Evolutionary conservation across 2,888 invertebrate genomes (phyloP), one percentile per base, ranked within the genome.

Genomic region (Elegia similella): DNA sequence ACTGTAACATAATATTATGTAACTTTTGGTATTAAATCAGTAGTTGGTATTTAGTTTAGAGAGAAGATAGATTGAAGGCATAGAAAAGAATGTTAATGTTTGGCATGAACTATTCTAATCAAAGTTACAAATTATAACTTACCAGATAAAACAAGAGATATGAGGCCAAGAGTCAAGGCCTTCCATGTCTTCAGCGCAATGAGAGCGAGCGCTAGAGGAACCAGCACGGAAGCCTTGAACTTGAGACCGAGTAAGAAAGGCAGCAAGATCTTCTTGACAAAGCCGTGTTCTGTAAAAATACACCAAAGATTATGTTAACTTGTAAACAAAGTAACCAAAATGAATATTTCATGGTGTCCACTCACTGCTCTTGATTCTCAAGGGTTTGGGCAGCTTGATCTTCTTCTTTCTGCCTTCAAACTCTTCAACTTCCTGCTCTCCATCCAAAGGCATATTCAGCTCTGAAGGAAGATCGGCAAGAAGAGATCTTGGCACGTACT

Each of bases 171-270:
- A 7, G 97, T 97, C 68, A 97, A 90, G 44, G 97, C 97, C 82
- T 97, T 97, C 97, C 97, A 97, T 13, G 97, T 96, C 84, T 97
- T 97, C 58, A 97, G 90, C 0, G 97, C 97, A 73, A 97, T 97
- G 59, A 97, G 87, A 38, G 96, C 95, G 58, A 97, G 92, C 12
- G 96, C 96, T 61, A 97, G 83, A 0, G 97, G 97, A 44, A 96
- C 96, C 70, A 97, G 82, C 32, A 96, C 95, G 16, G 96, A 95
- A 53, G 96, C 95, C 86, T 97, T 97, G 92, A 97, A 95, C 83
- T 97, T 97, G 63, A 97, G 89, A 63, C 97, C 97, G 68, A 97
- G 90, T 58, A 97, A 92, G 93, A 97, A 97, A 47, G 97, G 97
- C 69, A 97, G 93, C 76, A 97, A 92, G 54, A 97, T 95, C 86